Percentiles rank a stretch among this genome's conserved stretches.
Conservation (phyloP, 37 sponge, comb jelly and placozoan genomes). For the Axinella damicornis region DNA sequence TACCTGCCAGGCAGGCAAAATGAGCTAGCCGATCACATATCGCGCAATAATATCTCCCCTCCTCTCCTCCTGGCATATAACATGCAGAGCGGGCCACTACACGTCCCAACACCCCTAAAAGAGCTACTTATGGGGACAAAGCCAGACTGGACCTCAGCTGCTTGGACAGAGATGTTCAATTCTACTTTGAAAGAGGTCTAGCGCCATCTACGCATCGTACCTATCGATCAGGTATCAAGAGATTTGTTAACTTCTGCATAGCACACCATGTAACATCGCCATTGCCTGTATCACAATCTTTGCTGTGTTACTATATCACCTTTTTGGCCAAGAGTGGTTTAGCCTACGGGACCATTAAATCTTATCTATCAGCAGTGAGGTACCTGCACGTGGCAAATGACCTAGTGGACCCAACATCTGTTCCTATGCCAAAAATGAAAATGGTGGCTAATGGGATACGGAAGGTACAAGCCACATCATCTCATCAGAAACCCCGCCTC, state of each 20-base stretch:
- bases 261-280: neutral
- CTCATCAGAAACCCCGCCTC: neutral
- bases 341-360: slow-evolving; percentile 9
- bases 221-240: slow-evolving; percentile 2
- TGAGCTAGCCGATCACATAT: slow-evolving; percentile 56
- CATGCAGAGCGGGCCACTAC: neutral
- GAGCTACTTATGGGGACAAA: neutral
- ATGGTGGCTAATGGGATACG: neutral
- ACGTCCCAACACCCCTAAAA: neutral
- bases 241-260: slow-evolving; percentile 36
- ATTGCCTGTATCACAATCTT: slow-evolving; percentile 15
- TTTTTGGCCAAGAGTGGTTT: neutral
- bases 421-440: neutral
- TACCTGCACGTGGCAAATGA: slow-evolving; percentile 10
- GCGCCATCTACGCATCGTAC: neutral
- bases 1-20: slow-evolving; percentile 43
- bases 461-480: neutral
- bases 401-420: neutral
- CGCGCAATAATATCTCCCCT: slow-evolving; percentile 18
- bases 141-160: slow-evolving; percentile 42
- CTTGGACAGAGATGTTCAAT: slow-evolving; percentile 31
- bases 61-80: slow-evolving; percentile 6
- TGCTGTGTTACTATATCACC: slow-evolving; percentile 14
- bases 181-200: slow-evolving; percentile 30
- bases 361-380: slow-evolving; percentile 49